phyloP scores from a whole-genome alignment of 2,797 vertebrate genomes.

The Galagoides demidoff region DNA sequence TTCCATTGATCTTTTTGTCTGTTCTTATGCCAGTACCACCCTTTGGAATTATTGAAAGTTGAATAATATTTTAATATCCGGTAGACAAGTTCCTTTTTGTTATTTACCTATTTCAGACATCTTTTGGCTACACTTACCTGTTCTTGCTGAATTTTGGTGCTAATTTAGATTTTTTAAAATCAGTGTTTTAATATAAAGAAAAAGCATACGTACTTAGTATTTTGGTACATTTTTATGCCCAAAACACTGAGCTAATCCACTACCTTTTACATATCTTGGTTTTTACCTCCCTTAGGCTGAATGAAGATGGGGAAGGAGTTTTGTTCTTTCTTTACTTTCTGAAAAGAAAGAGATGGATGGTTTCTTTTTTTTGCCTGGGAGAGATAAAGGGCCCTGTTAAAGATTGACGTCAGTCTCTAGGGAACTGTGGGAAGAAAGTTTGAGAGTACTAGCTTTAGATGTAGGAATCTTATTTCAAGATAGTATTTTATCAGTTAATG shows the following conservation, averaged over 20 bases:
- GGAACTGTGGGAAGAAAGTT: neutral
- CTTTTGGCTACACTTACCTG: constrained; percentile 63
- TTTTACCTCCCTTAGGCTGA: neutral
- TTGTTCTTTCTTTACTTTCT: neutral
- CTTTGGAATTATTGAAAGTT: constrained; percentile 33
- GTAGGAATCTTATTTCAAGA: neutral
- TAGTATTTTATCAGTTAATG: neutral
- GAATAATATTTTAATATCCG: constrained; percentile 75
- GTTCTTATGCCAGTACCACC: constrained; percentile 67
- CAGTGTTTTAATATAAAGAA: neutral
- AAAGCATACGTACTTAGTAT: neutral
- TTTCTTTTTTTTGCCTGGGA: neutral
- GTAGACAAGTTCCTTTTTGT: constrained; percentile 59
- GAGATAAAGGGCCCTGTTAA: neutral
- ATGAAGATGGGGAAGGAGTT: neutral
- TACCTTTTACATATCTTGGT: neutral
- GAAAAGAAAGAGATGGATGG: neutral
- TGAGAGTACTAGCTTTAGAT: neutral
- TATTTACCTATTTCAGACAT: constrained; percentile 21
- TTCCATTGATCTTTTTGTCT: constrained; percentile 31
- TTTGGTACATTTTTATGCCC: neutral
- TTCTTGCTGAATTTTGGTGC: constrained; percentile 32
- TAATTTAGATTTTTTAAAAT: neutral
- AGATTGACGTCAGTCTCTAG: neutral
- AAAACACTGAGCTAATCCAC: neutral